Evolutionary conservation across 2,113 vertebrate species (phyloP), one percentile per base, ranked within the genome.

Genomic region (Pomatorhinus ruficollis): DNA sequence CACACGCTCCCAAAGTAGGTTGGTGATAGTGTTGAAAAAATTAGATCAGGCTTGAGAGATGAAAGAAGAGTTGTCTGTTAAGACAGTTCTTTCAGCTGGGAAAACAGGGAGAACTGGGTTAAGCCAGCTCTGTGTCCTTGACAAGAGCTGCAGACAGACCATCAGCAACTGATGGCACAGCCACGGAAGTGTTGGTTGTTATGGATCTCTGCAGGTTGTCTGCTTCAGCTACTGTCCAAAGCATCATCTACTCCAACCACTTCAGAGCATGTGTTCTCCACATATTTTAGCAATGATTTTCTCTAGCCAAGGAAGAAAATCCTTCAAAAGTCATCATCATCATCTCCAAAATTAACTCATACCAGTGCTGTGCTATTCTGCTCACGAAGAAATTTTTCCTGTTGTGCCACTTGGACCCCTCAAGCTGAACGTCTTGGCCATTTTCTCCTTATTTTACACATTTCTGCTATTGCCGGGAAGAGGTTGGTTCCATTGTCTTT

Each of bases 11-110:
- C 70, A 24, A 91, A 91, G 78, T 60, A 78, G 31, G 53, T 27
- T 95, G 72, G 40, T 77, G 59, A 54, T 80, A 56, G 22, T 39
- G 64, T 60, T 87, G 57, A 45, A 61, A 91, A 91, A 87, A 75
- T 89, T 52, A 84, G n/a, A 92, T 84, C 69, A 52, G 35, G 42
- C 56, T 56, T 85, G 61, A 82, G 53, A 90, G 45, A 72, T 57
- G 35, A 94, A 89, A 84, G 69, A 92, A 81, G 24, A 78, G 12
- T 45, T 85, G 70, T 76, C 39, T 91, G 31, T 44, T 47, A 40
- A 42, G 69, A 89, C 61, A 68, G 22, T 18, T 64, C 89, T 89
- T 75, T 77, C 74, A 49, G 7, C 45, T 39, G 27, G 27, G 49
- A 93, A 68, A 82, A 82, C n/a, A 45, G 20, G 25, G 54, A 87